These are phyloP conservation scores for Heterodera schachtii DNA, from an alignment of 1,140 invertebrate genomes.

Conservation along the genomic window DNA sequence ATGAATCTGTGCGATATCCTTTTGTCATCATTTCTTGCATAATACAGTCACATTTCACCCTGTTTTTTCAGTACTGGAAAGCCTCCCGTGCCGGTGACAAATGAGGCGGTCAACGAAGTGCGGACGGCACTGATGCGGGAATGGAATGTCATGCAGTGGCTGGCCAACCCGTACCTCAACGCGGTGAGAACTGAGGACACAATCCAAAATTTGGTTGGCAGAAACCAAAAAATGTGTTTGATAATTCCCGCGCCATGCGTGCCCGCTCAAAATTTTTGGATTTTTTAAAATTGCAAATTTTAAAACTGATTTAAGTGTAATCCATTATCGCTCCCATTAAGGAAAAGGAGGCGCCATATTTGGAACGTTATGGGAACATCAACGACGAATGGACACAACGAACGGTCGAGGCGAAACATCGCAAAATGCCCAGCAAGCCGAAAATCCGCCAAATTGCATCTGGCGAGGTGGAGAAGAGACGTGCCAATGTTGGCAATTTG, in stretches of 20 bases:
- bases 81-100: conserved; percentile 46
- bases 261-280: too few relatives aligned
- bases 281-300: neutral
- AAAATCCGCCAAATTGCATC: conserved; percentile 42
- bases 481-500: conserved; percentile 57
- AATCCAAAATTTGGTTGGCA: too few relatives aligned
- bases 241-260: too few relatives aligned
- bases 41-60: neutral
- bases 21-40: neutral
- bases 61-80: conserved; percentile 52
- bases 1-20: neutral
- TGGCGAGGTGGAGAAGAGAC: conserved; percentile 38
- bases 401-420: conserved; percentile 35
- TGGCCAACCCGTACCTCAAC: conserved; percentile 59
- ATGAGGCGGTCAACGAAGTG: conserved; percentile 44
- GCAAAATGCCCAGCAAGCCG: conserved; percentile 56
- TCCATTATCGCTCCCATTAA: conserved; percentile 32
- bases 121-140: conserved; percentile 51
- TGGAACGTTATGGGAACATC: conserved; percentile 44
- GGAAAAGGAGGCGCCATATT: conserved; percentile 56
- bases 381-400: conserved; percentile 40
- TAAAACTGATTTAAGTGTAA: neutral
- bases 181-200: too few relatives aligned
- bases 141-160: conserved; percentile 57
- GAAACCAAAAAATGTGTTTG: too few relatives aligned